Evolutionary conservation across 1,140 invertebrate genomes (phyloP), one percentile per base, ranked within the genome.

Genomic region (Bombus picipes): DNA sequence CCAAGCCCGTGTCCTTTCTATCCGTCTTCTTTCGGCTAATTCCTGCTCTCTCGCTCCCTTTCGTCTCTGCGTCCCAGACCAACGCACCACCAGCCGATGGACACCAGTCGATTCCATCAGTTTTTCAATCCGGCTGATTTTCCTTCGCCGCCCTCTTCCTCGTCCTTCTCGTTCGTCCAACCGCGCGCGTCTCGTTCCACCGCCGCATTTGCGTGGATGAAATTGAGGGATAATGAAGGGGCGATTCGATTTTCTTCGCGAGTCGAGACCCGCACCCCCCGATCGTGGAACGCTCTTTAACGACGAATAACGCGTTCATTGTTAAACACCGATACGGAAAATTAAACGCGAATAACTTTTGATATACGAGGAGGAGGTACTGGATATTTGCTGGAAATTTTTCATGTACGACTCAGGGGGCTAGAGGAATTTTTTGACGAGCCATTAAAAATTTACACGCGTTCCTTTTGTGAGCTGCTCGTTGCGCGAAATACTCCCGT

Each of bases 71-170:
- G 81, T 75, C 57, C 81, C 70, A 72, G 57, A 39, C 75, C 59
- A 47, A 39, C 43, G 62, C 37, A 57, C 62, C 65, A 15, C 32
- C 65, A 32, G 22, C 34, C 70, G 59, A 72, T 66, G 78, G 62
- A 79, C 65, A 72, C 43, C 84, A 73, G 83, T 66, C 84, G 84
- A 81, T 73, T 86, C 88, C 88, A 82, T 89, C 80, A 81, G 85
- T 88, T 89, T 89, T 72, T 72, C 87, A 81, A 87, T 82, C 81
- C 76, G 72, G 76, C 83, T 77, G 41, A 86, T 88, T 84, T 89
- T 83, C 85, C 88, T 89, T 83, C 70, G 37, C 83, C 28, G 32
- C 62, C 13, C 5, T 62, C 18, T 34, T 39, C 53, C 34, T 22
- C 25, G 25, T n/a, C 9, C 41, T 28, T 68, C 37, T 39, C 70